Evolutionary conservation across 2,113 vertebrate species (phyloP).

Genomic region (Trachemys scripta): DNA sequence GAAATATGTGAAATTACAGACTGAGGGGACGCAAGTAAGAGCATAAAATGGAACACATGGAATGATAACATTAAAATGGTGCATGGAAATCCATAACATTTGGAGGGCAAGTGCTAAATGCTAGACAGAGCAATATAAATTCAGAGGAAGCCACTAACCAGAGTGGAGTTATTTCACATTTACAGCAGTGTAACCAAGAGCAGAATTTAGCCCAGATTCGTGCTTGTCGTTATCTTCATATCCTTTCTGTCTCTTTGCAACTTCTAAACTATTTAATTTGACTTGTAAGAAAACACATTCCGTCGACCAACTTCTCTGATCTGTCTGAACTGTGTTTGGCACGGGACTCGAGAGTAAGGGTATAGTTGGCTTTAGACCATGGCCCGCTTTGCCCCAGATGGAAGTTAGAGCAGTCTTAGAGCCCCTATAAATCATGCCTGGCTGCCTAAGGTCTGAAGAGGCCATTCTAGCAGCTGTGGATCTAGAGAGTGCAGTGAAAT

Average conservation of each 20-base stretch:
- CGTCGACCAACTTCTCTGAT: neutral
- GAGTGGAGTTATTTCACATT: neutral
- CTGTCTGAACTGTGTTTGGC: neutral
- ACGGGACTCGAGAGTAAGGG: neutral
- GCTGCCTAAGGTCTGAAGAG: accelerated
- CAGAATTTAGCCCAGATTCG: neutral
- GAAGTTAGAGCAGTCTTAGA: neutral
- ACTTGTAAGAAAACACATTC: accelerated
- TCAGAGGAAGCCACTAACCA: neutral
- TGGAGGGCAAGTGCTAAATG: neutral
- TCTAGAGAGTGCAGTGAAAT: neutral
- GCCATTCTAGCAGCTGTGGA: neutral
- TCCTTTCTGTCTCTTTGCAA: neutral
- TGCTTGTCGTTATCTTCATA: neutral
- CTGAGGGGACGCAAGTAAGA: neutral
- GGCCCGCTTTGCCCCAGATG: accelerated
- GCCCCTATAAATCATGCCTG: accelerated
- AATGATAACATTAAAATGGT: neutral
- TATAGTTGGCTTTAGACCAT: neutral
- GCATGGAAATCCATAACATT: neutral
- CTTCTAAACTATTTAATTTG: neutral
- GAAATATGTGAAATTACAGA: slow-evolving; percentile 19
- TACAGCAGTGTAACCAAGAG: neutral
- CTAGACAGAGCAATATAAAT: neutral
- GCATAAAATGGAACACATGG: accelerated